Conservation (phyloP, 2,113 vertebrate genomes). For the Phalacrocorax carbo region DNA sequence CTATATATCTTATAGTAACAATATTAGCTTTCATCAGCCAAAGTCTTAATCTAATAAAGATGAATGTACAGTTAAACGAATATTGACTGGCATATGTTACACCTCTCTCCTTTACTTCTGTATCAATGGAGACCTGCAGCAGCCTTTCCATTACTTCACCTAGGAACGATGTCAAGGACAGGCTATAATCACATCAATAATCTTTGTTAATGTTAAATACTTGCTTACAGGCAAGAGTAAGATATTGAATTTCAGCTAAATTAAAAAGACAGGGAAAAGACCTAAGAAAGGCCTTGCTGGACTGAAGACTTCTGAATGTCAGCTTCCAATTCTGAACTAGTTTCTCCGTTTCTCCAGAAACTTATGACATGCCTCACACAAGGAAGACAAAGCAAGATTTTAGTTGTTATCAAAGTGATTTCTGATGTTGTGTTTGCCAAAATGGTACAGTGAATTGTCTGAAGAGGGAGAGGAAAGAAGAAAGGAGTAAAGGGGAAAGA, state of each 20-base stretch:
- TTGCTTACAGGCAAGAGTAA: not conserved
- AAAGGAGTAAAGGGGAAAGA: not conserved
- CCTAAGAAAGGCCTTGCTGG: not conserved
- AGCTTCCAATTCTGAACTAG: not conserved
- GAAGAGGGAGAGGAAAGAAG: not conserved
- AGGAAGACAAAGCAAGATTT: not conserved
- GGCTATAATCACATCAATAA: not conserved
- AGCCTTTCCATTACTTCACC: not conserved
- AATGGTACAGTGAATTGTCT: not conserved
- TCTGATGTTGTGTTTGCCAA: not conserved
- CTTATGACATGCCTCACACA: not conserved
- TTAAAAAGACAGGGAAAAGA: not conserved
- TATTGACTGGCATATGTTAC: not conserved
- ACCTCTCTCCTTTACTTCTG: not conserved
- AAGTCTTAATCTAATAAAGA: constrained; percentile 21
- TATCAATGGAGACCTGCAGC: not conserved
- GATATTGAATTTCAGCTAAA: not conserved
- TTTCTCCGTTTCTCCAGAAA: not conserved
- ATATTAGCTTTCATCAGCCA: not conserved
- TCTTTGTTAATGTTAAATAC: not conserved
- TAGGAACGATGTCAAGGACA: not conserved
- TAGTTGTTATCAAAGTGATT: not conserved
- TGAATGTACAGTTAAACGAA: not conserved
- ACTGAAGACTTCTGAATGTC: not conserved
- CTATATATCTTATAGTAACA: not conserved